Percentiles rank a stretch among this genome's conserved stretches.
phyloP scores from a whole-genome alignment of 2,888 invertebrate genomes.

The Boloria selene region DNA sequence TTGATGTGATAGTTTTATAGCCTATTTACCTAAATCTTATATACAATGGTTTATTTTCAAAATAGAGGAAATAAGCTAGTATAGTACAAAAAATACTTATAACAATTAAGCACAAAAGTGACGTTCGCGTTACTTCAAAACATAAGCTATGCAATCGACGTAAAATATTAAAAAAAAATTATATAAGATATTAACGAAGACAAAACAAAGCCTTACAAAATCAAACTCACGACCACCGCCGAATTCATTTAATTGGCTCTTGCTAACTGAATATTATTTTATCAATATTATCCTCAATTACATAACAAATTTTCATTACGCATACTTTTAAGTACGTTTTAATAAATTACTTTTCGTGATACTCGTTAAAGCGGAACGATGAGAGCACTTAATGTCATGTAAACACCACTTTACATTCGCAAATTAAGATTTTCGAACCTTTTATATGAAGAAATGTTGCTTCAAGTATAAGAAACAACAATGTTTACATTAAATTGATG shows the following conservation, averaged over 20 bases:
- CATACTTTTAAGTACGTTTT: constrained; percentile 35
- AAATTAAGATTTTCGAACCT: constrained; percentile 11
- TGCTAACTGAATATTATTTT: background rate
- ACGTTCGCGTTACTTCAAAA: no score
- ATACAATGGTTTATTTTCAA: no score
- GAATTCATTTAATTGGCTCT: background rate
- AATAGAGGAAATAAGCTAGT: no score
- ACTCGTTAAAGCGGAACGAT: constrained; percentile 57
- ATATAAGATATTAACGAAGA: no score
- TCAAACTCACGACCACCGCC: no score
- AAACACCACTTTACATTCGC: constrained; percentile 42
- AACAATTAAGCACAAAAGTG: no score
- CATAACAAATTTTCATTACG: background rate
- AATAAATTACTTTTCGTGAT: constrained; percentile 55
- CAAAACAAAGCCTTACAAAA: no score
- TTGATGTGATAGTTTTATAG: no score
- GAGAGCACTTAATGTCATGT: constrained; percentile 60
- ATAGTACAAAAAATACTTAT: no score
- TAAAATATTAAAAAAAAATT: no score
- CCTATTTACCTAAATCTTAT: no score
- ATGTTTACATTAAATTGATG: background rate
- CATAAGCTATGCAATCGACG: no score
- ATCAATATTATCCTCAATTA: constrained; percentile 21
- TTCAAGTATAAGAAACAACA: background rate
- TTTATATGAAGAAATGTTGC: background rate